A percentile compares a stretch with the other conserved stretches of the same genome.
Evolutionary conservation across 2,888 invertebrate genomes (phyloP).

Genomic region (Drosophila borealis): DNA sequence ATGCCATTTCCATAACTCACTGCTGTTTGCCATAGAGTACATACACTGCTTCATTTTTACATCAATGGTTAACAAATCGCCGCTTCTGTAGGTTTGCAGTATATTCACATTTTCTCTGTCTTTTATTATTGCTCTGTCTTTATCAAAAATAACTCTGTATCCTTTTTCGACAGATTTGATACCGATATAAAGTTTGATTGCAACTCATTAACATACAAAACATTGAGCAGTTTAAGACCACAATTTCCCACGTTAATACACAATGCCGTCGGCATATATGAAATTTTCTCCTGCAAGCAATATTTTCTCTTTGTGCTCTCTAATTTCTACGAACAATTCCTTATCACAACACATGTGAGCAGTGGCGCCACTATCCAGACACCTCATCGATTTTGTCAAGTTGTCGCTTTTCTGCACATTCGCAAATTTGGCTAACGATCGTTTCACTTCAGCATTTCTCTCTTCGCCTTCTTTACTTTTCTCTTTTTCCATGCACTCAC

Average conservation of each 20-base stretch:
- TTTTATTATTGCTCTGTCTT: not conserved
- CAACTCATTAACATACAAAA: not conserved
- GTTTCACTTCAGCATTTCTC: not conserved
- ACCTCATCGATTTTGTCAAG: no score
- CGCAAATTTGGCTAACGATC: not conserved
- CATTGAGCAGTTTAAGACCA: not conserved
- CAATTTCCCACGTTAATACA: not conserved
- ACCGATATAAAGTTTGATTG: not conserved
- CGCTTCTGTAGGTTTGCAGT: no score
- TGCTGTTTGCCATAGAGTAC: not conserved
- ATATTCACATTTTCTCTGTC: not conserved
- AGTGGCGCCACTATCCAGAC: no score
- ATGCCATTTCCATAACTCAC: slow-evolving; percentile 2
- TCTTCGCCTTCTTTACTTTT: not conserved
- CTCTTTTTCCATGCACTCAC: no score
- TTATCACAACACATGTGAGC: no score
- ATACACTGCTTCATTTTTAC: not conserved
- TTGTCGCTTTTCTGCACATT: no score
- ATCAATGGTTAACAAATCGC: not conserved
- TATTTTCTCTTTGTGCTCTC: slow-evolving; percentile 3
- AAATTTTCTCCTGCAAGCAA: not conserved
- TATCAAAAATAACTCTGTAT: not conserved
- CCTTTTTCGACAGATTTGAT: not conserved
- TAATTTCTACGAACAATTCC: not conserved
- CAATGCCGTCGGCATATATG: not conserved